Evolutionary conservation across 2,797 vertebrate species (phyloP).

Genomic region (Muscicapa striata): DNA sequence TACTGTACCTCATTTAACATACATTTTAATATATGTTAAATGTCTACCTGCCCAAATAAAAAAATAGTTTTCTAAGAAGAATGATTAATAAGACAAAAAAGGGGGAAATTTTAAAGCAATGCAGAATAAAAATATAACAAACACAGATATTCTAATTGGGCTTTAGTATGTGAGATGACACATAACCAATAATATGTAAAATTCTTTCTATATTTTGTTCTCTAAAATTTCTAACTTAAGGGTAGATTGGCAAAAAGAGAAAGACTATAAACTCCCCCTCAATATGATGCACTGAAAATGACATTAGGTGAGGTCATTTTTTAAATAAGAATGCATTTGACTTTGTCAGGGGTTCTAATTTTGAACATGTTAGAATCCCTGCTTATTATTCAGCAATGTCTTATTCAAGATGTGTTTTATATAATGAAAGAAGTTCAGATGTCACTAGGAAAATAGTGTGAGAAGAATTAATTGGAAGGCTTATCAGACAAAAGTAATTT

Average conservation of each 20-base stretch:
- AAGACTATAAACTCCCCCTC: conserved; percentile 56
- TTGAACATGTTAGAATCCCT: conserved; percentile 75
- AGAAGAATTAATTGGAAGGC: conserved; percentile 92
- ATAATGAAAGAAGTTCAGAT: conserved; percentile 85
- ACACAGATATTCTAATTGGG: background rate
- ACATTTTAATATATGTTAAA: conserved; percentile 56
- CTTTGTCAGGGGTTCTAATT: conserved; percentile 75
- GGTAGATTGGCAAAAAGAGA: background rate
- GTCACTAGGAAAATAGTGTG: conserved; percentile 84
- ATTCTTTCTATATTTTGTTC: background rate
- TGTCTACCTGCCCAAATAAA: conserved; percentile 43
- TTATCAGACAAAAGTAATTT: conserved; percentile 89
- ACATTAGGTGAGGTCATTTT: conserved; percentile 75
- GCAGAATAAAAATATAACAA: conserved; percentile 21
- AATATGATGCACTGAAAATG: conserved; percentile 67
- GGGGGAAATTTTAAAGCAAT: background rate
- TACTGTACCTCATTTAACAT: conserved; percentile 56
- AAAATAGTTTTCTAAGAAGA: background rate
- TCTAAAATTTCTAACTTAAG: conserved; percentile 47
- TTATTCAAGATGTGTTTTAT: conserved; percentile 82
- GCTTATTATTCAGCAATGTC: conserved; percentile 80
- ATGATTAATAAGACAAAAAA: conserved; percentile 5
- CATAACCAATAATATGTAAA: conserved; percentile 5
- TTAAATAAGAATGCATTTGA: conserved; percentile 77
- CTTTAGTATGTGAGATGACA: conserved; percentile 13